Evolutionary conservation across 2,797 vertebrate species (phyloP), one percentile per base, ranked within the genome.

Genomic region (Sebastes steindachneri): DNA sequence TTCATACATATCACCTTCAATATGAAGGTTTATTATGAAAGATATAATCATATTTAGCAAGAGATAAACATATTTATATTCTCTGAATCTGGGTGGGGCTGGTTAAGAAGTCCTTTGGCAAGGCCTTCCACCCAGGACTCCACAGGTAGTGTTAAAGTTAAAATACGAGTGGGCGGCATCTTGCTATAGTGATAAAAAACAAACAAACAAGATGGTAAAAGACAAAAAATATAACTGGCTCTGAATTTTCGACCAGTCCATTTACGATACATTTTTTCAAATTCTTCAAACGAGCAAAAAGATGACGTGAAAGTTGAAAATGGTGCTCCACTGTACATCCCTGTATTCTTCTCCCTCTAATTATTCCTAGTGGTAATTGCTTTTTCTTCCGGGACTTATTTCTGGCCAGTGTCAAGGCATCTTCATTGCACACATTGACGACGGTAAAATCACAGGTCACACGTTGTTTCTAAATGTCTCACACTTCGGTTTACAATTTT

Each of bases 1-100:
- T 90, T 94, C 91, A 92, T 98, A 97, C 96, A 97, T 95, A 96
- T 97, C 97, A 98, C 98, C 99, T 99, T 99, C 99, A 99, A 99
- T 99, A 99, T 99, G 99, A 99, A 99, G 99, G 97, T 95, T 96
- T 94, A 96, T 94, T 96, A 90, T 92, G 91, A 94, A 92, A 95
- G 92, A 95, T 96, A 95, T 94, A 94, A 93, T 95, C 82, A 93
- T 95, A 95, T 94, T 96, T 93, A 94, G 93, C 97, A 97, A 97
- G 96, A 97, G 96, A 97, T 97, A 97, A 97, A 98, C 97, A 97
- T 97, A 97, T 97, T 97, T 96, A 97, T 97, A 97, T 91, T 92
- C 87, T 91, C 92, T 90, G 89, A 89, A 88, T 93, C 90, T 93
- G 89, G 90, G 91, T 80, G 88, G 87, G 95, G 96, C 94, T 96